phyloP scores from a whole-genome alignment of 2,113 vertebrate genomes.

The Tetraodon nigroviridis region DNA sequence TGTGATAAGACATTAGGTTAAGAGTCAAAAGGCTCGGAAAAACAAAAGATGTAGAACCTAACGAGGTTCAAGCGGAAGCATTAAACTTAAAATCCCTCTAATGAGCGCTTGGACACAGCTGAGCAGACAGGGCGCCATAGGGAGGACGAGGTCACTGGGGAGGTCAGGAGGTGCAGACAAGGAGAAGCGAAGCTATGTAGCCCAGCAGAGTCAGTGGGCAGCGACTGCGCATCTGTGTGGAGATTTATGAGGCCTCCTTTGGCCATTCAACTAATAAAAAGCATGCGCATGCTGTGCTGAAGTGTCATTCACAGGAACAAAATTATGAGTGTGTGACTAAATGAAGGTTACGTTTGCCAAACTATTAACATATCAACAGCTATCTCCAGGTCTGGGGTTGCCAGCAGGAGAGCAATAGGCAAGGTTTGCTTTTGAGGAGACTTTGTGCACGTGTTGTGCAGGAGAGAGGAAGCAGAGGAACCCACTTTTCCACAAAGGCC shows the following conservation, averaged over 20 bases:
- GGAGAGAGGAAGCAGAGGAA: constrained; percentile 2
- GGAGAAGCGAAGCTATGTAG: constrained; percentile 32
- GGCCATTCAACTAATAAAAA: constrained; percentile 51
- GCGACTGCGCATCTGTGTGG: constrained; percentile 1
- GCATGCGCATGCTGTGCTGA: constrained; percentile 43
- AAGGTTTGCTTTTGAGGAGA: background rate
- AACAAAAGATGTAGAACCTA: too few species aligned
- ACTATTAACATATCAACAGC: too few species aligned
- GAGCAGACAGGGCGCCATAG: constrained; percentile 40
- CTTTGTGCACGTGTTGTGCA: constrained; percentile 23
- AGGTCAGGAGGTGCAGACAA: constrained; percentile 31
- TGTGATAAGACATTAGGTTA: too few species aligned
- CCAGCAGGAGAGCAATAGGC: background rate
- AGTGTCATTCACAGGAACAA: constrained; percentile 30
- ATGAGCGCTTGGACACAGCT: constrained; percentile 57
- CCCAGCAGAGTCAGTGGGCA: constrained; percentile 21
- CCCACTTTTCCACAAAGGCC: constrained; percentile 48
- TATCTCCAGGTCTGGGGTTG: background rate
- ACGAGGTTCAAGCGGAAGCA: background rate
- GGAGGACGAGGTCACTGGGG: constrained; percentile 39
- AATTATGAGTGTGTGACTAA: constrained; percentile 4
- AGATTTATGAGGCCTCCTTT: constrained; percentile 23
- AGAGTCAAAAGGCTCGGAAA: too few species aligned
- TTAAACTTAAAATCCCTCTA: constrained; percentile 32
- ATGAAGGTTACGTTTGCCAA: background rate